These are phyloP conservation scores for Ellobius talpinus DNA, from an alignment of 2,113 vertebrate species.

Conservation along the genomic window DNA sequence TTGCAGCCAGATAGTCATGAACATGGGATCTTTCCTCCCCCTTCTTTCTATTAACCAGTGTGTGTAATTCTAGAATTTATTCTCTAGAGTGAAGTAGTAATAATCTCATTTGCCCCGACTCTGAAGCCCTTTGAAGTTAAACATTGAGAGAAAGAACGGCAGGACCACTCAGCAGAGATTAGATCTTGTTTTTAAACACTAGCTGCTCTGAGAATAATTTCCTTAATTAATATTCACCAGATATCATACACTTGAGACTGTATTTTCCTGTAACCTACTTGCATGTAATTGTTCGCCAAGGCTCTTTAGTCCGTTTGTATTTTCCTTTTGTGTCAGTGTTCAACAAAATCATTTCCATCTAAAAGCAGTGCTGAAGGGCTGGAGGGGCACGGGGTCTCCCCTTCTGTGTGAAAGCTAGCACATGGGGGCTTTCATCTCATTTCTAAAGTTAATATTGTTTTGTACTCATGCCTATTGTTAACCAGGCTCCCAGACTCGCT, in stretches of 20 bases:
- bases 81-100: conserved; percentile 75
- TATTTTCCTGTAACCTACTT: conserved; percentile 83
- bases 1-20: conserved; percentile 16
- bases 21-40: conserved; percentile 10
- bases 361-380: conserved; percentile 73
- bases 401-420: conserved; percentile 54
- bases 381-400: conserved; percentile 49
- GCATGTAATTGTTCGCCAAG: conserved; percentile 78
- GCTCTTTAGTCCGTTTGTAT: conserved; percentile 56
- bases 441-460: conserved; percentile 79
- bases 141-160: conserved; percentile 73
- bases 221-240: conserved; percentile 85
- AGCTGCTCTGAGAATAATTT: conserved; percentile 83
- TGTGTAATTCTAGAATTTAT: conserved; percentile 74
- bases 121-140: conserved; percentile 82
- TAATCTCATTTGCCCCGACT: conserved; percentile 80
- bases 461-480: conserved; percentile 57
- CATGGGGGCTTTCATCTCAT: conserved; percentile 77
- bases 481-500: conserved; percentile 23
- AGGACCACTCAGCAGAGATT: conserved; percentile 82
- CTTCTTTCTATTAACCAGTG: conserved; percentile 63
- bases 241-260: conserved; percentile 80
- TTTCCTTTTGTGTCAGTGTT: conserved; percentile 76
- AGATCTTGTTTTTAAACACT: conserved; percentile 84
- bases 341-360: conserved; percentile 80